These are phyloP conservation scores for Scolopax mira DNA, from an alignment of 2,113 vertebrate genomes.

Conservation along the genomic window DNA sequence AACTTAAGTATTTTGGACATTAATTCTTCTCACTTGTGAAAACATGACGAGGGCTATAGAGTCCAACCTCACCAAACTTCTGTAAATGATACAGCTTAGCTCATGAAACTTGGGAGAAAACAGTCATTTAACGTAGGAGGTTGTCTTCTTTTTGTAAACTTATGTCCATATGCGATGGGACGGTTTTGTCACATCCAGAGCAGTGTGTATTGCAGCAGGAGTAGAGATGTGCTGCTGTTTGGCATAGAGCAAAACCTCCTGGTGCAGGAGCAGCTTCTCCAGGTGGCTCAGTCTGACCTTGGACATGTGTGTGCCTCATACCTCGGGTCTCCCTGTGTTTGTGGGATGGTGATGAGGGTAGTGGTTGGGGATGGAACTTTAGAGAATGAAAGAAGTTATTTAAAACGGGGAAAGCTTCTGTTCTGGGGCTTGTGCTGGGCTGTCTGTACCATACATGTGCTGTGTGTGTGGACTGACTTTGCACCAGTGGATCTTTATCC, in stretches of 20 bases:
- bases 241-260: neutral
- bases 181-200: neutral
- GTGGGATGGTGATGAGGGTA: neutral
- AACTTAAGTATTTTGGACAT: neutral
- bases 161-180: neutral
- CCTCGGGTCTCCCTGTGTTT: neutral
- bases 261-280: neutral
- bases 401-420: neutral
- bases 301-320: fast-evolving
- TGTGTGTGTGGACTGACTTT: neutral
- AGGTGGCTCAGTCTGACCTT: neutral
- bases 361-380: neutral
- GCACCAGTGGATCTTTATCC: neutral
- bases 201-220: neutral
- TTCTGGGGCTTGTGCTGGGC: neutral
- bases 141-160: neutral
- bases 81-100: neutral
- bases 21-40: slow-evolving; percentile 67
- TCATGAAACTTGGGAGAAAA: neutral
- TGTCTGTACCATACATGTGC: neutral
- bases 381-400: neutral
- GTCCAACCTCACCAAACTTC: neutral
- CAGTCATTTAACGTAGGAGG: neutral
- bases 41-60: neutral
- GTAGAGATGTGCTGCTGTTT: neutral